Conservation (phyloP, 2,888 invertebrate genomes). For the Cataglyphis rosenhaueri region DNA sequence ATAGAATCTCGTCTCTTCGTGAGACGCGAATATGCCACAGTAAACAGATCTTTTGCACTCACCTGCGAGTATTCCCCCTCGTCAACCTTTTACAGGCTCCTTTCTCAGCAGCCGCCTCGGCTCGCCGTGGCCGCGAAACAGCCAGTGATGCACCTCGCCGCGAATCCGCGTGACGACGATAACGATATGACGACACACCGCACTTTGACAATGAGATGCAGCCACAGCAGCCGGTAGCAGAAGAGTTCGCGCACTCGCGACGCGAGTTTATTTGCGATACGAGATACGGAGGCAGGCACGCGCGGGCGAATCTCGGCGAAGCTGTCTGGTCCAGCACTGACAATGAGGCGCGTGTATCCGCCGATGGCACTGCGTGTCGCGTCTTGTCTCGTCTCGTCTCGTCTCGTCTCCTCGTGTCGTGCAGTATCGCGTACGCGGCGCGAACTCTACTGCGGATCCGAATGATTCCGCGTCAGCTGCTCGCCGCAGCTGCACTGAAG, state of each 20-base stretch:
- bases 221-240: slow-evolving; percentile 7
- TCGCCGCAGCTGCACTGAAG: slow-evolving; percentile 83
- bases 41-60: slow-evolving; percentile 38
- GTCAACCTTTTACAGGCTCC: slow-evolving; percentile 17
- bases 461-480: slow-evolving; percentile 82
- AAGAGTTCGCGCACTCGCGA: slow-evolving; percentile 43
- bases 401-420: slow-evolving; percentile 1
- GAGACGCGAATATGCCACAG: slow-evolving; percentile 18
- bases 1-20: slow-evolving; percentile 9
- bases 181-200: slow-evolving; percentile 33
- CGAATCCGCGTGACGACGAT: slow-evolving; percentile 16
- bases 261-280: slow-evolving; percentile 42
- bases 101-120: not conserved
- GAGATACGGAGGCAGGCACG: slow-evolving; percentile 6
- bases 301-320: slow-evolving; percentile 22
- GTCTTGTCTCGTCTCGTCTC: not conserved
- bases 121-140: not conserved
- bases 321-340: not conserved
- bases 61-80: slow-evolving; percentile 38
- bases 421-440: slow-evolving; percentile 44
- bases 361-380: not conserved
- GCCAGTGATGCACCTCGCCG: slow-evolving; percentile 27
- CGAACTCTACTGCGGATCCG: slow-evolving; percentile 47
- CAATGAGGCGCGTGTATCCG: not conserved
- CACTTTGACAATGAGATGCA: not conserved